Evolutionary conservation across 2,888 invertebrate genomes (phyloP), one percentile per base, ranked within the genome.

Genomic region (Hyppa rectilinea): DNA sequence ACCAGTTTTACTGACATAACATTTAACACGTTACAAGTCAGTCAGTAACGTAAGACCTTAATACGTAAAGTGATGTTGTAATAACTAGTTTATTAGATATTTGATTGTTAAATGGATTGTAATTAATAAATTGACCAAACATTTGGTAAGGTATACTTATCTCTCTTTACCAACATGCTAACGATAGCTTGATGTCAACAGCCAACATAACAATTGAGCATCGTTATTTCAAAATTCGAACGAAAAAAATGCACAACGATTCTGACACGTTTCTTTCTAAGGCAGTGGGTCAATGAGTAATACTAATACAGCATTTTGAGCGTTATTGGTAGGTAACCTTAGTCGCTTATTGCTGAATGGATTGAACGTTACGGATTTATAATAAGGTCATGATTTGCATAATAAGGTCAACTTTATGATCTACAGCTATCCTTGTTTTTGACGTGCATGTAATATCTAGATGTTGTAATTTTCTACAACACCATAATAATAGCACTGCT

Each of bases 251-350:
- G 64, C 69, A 78, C 58, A 71, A 58, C 73, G 63, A 77, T 77
- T 85, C 80, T 77, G 78, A 75, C 77, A 56, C 56, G 63, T 75
- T 82, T 72, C 43, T 72, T 78, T 80, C 68, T 80, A 74, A 74
- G 82, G 61, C 75, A 85, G 78, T 85, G 69, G 84, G 85, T 85
- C 85, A 85, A 59, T 78, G 80, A 79, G 73, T 70, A 78, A 75
- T 79, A 80, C 26, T 70, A 78, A 75, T 79, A 80, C 26, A 65
- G 56, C 62, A 59, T 70, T 73, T 58, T 71, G 67, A 71, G 62
- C 70, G 49, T 60, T 74, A 70, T 72, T 81, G 59, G 75, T 61
- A 81, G 59, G 75, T 61, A 81, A 81, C 68, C 75, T 80, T 70
- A 72, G 47, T 12, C n/a, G 38, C 60, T 47, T 43, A 66, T 62